These are phyloP conservation scores for Rhimphoctona megacephalus DNA, from an alignment of 2,888 invertebrate genomes.

Conservation along the genomic window DNA sequence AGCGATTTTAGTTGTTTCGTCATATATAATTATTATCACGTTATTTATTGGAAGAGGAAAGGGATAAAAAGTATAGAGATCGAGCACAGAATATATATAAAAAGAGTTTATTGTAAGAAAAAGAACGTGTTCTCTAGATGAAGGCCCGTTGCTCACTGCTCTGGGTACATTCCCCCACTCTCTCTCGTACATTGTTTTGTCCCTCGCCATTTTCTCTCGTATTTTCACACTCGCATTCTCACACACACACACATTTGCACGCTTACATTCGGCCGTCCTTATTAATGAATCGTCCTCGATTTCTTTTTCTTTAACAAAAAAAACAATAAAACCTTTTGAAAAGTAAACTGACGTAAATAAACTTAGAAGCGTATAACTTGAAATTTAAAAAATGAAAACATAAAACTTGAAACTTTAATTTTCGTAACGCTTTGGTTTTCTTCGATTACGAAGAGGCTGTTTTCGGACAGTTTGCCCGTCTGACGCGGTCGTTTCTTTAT, in stretches of 20 bases:
- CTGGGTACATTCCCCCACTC: neutral
- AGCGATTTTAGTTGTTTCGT: neutral
- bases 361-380: neutral
- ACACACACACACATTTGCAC: neutral
- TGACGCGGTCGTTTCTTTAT: neutral
- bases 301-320: conserved; percentile 9
- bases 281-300: conserved; percentile 24
- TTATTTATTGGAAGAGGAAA: too few species aligned
- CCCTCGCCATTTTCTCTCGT: neutral
- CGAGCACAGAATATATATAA: too few species aligned
- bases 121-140: neutral
- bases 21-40: neutral
- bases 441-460: conserved; percentile 32
- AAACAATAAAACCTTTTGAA: conserved; percentile 8
- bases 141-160: neutral
- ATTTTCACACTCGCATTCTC: neutral
- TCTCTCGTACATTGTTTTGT: neutral
- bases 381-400: neutral
- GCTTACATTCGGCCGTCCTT: conserved; percentile 38
- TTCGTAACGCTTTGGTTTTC: conserved; percentile 34
- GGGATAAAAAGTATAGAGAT: too few species aligned
- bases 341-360: neutral
- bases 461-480: conserved; percentile 25
- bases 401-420: neutral
- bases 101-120: too few species aligned